Base-by-base conservation (phyloP, 2,888 invertebrate genomes). In the Seladonia tumulorum region DNA sequence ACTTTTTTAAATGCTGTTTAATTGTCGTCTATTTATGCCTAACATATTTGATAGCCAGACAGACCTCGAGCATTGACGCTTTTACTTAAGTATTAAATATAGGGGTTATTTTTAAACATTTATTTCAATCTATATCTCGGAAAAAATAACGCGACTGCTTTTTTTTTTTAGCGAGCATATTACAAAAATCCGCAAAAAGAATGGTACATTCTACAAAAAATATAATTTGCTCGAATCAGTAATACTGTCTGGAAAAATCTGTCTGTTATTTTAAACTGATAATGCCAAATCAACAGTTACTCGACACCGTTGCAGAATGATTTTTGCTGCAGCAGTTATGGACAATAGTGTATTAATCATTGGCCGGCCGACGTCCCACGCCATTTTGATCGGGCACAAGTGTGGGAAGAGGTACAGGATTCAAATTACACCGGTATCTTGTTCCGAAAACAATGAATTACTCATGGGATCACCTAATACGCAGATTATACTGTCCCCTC, bases 381-480 rank as follows among this genome's bases (percentile, higher is more conserved):
- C 63, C 29, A 29, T 63, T 63, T 63, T 63, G 29, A 63, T 16
- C 39, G 68, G 8, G 22, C 35, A 39, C 35, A 39, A 68, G 35
- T 22, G 68, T 68, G 68, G 39, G 35, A 35, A 0, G 68, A 39
- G 39, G 39, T 68, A 35, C 35, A 22, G 39, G 12, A 68, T 68
- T 68, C 68, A 39, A 68, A 39, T 68, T 68, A 68, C 68, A 22
- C 10, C 10, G 68, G 10, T 39, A 39, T 39, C 22, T 68, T 68
- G 68, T 18, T 4, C 63, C 29, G 63, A 68, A 68, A 39, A 18
- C 68, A 39, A 68, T 68, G 35, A 68, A 68, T 39, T 68, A 68
- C 68, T 68, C 68, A 68, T 39, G 68, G 68, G 39, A 68, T 39
- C 29, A 16, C 22, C 68, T 68, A 68, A 63, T 63, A 63, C 63